Percentiles rank a stretch among this genome's conserved stretches.
These are phyloP conservation scores for Callimorpha dominula DNA, from an alignment of 2,888 invertebrate genomes.

Conservation along the genomic window DNA sequence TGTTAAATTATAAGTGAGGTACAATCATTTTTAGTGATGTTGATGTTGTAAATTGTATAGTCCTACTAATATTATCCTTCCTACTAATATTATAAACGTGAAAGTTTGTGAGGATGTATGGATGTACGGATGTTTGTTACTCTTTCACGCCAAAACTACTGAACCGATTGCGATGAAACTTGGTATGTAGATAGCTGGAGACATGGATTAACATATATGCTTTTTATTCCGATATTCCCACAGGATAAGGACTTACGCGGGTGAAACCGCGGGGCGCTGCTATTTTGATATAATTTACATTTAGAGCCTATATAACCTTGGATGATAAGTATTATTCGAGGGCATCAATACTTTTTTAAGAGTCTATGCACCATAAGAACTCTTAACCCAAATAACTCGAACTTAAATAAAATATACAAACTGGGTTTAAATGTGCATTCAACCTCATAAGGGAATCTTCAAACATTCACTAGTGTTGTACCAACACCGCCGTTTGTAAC, in stretches of 20 bases:
- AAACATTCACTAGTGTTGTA: slow-evolving; percentile 58
- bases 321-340: neutral
- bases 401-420: slow-evolving; percentile 38
- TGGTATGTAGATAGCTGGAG: too few relatives aligned
- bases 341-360: neutral
- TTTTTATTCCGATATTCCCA: too few relatives aligned
- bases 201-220: too few relatives aligned
- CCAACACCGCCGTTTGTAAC: slow-evolving; percentile 62
- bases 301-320: neutral
- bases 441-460: slow-evolving; percentile 38
- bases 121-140: too few relatives aligned
- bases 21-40: neutral
- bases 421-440: slow-evolving; percentile 42
- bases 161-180: too few relatives aligned
- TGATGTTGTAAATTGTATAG: neutral
- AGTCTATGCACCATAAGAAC: neutral
- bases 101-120: too few relatives aligned
- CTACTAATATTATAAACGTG: too few relatives aligned
- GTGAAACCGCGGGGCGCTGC: too few relatives aligned
- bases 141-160: too few relatives aligned
- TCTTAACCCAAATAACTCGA: slow-evolving; percentile 16
- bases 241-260: too few relatives aligned
- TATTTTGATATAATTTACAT: too few relatives aligned
- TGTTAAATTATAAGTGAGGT: neutral
- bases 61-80: too few relatives aligned